Conservation (phyloP, 1,140 invertebrate genomes). For the Drosophila micromelanica region DNA sequence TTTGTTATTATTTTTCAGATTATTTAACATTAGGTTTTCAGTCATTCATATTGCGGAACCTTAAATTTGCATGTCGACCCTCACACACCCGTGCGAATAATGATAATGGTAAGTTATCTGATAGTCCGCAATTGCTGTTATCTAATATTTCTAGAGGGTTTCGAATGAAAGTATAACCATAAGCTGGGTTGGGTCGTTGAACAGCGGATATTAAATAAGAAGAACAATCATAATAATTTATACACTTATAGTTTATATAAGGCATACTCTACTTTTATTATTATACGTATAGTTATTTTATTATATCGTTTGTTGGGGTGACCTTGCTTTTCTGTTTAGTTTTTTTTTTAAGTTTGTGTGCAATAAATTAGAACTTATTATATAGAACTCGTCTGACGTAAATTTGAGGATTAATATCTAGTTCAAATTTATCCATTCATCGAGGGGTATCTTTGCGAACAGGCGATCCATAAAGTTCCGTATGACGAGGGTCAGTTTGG, state of each 20-base stretch:
- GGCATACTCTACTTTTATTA: neutral
- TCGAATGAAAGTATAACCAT: neutral
- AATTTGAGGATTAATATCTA: slow-evolving; percentile 31
- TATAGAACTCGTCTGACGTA: slow-evolving; percentile 18
- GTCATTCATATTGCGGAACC: slow-evolving; percentile 21
- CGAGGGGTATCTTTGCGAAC: slow-evolving; percentile 90
- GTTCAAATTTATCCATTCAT: slow-evolving; percentile 87
- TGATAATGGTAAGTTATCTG: slow-evolving; percentile 47
- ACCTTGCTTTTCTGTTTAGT: slow-evolving; percentile 10
- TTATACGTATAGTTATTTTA: slow-evolving; percentile 47
- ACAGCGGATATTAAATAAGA: slow-evolving; percentile 25
- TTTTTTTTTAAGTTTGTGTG: slow-evolving; percentile 25
- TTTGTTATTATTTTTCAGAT: neutral
- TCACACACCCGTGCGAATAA: slow-evolving; percentile 49
- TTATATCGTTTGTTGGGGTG: slow-evolving; percentile 22
- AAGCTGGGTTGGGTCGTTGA: neutral
- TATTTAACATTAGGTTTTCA: slow-evolving; percentile 24
- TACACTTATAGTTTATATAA: slow-evolving; percentile 6
- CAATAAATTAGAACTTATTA: slow-evolving; percentile 72
- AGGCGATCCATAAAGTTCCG: slow-evolving; percentile 90
- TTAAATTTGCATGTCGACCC: slow-evolving; percentile 44
- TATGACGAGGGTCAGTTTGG: slow-evolving; percentile 90
- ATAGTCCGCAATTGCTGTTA: slow-evolving; percentile 40
- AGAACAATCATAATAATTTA: slow-evolving; percentile 1
- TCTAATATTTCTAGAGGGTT: neutral